Percentiles rank a stretch among this genome's conserved stretches.
These are phyloP conservation scores for Erannis defoliaria DNA, from an alignment of 2,888 invertebrate species.

Conservation along the genomic window DNA sequence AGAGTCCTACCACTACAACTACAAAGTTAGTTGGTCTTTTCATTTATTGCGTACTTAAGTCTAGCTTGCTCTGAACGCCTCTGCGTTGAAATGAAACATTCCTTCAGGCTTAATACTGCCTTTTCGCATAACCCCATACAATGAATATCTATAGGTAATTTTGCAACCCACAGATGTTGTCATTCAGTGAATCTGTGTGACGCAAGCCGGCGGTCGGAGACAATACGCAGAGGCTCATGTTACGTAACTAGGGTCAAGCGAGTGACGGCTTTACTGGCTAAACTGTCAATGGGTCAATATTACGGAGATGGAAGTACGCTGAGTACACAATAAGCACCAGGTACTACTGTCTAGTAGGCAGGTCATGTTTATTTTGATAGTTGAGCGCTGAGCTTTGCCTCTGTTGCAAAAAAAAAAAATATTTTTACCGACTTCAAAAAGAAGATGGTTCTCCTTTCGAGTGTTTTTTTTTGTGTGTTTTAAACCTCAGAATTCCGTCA, in stretches of 20 bases:
- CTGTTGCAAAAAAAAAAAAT: too few relatives aligned
- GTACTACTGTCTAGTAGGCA: constrained; percentile 6
- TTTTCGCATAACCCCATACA: neutral
- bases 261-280: constrained; percentile 11
- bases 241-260: constrained; percentile 22
- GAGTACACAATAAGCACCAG: neutral
- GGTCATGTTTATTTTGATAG: constrained; percentile 15
- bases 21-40: too few relatives aligned
- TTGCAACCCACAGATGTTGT: neutral
- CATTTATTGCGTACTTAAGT: too few relatives aligned
- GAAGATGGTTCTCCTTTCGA: too few relatives aligned
- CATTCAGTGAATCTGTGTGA: constrained; percentile 2
- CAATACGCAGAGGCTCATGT: neutral
- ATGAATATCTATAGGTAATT: too few relatives aligned
- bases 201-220: neutral
- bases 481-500: too few relatives aligned
- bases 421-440: too few relatives aligned
- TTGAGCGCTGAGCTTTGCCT: neutral
- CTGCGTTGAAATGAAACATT: too few relatives aligned
- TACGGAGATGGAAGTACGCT: neutral
- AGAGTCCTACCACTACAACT: too few relatives aligned
- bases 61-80: too few relatives aligned
- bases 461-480: too few relatives aligned
- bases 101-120: too few relatives aligned
- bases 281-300: constrained; percentile 14